A percentile compares a stretch with the other conserved stretches of the same genome.
Evolutionary conservation across 2,797 vertebrate genomes (phyloP).

Genomic region (Falco biarmicus): DNA sequence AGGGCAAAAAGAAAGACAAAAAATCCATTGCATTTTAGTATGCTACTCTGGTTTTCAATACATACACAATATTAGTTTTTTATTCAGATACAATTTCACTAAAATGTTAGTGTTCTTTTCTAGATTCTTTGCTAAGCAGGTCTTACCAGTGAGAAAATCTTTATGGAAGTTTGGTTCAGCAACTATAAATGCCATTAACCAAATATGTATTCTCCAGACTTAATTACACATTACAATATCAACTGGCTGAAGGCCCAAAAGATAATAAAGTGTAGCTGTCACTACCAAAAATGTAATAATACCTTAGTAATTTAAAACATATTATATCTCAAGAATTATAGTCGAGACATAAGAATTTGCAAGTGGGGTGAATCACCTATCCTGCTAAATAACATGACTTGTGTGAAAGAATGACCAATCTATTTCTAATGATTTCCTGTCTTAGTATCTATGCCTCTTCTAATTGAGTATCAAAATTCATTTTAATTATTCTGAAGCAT

Average conservation of each 20-base stretch:
- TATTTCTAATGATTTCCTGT: not conserved
- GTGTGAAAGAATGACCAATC: not conserved
- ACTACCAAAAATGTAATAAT: not conserved
- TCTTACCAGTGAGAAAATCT: not conserved
- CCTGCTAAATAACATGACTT: not conserved
- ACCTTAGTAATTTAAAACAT: conserved; percentile 20
- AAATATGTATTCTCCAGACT: conserved; percentile 7
- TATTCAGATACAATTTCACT: not conserved
- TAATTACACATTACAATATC: conserved; percentile 34
- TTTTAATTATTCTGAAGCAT: not conserved
- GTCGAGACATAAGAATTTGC: not conserved
- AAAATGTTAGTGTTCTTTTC: not conserved
- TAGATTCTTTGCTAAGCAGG: not conserved
- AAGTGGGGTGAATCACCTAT: not conserved
- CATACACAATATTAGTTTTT: not conserved
- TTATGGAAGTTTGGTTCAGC: not conserved
- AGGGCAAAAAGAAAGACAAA: not conserved
- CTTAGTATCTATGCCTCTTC: not conserved
- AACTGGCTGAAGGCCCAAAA: not conserved
- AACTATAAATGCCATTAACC: not conserved
- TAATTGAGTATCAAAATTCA: not conserved
- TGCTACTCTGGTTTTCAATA: not conserved
- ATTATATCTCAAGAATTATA: not conserved
- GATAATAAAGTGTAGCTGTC: conserved; percentile 10
- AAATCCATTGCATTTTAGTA: not conserved